These are phyloP conservation scores for Chymomyza costata DNA, from an alignment of 1,140 invertebrate genomes.

Conservation along the genomic window DNA sequence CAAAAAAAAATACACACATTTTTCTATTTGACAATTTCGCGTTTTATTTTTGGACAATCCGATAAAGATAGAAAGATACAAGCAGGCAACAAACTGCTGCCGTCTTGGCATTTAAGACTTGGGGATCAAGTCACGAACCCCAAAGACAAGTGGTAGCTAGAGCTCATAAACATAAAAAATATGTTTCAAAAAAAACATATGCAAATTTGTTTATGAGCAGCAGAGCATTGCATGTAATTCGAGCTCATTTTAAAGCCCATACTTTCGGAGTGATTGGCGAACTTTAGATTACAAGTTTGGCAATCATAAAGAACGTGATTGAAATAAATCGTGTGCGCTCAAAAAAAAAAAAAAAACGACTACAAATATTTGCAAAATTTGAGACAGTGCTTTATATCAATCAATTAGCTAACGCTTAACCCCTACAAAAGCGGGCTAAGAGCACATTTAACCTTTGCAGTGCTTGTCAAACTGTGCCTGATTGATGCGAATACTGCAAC, in stretches of 20 bases:
- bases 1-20: no score
- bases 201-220: constrained; percentile 37
- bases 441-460: constrained; percentile 47
- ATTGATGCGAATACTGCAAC: constrained; percentile 43
- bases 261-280: constrained; percentile 27
- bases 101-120: no score
- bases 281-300: no score
- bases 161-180: constrained; percentile 16
- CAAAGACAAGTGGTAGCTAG: constrained; percentile 40
- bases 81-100: no score
- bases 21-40: no score
- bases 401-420: constrained; percentile 2
- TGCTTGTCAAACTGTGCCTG: constrained; percentile 40
- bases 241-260: constrained; percentile 27
- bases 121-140: neutral
- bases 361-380: constrained; percentile 1
- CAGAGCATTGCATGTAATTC: constrained; percentile 15
- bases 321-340: no score
- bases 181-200: constrained; percentile 39
- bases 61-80: no score
- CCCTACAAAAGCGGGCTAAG: constrained; percentile 28
- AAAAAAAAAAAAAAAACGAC: no score
- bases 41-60: no score
- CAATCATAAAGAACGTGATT: no score
- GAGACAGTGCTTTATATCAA: neutral